Evolutionary conservation across 2,888 invertebrate species (phyloP).

Genomic region (Agrochola litura): DNA sequence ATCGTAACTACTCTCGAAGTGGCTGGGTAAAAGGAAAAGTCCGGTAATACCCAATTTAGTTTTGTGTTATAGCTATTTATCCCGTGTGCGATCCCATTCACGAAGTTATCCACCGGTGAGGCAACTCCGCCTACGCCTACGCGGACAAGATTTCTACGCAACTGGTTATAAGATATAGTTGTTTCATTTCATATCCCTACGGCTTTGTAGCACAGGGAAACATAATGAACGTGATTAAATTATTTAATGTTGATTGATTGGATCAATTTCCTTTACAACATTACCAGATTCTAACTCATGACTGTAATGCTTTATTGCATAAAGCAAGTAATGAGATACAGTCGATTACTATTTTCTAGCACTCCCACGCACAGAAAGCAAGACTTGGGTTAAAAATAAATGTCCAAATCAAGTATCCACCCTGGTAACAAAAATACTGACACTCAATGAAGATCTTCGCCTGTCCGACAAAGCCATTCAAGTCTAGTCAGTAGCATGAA

Average conservation of each 20-base stretch:
- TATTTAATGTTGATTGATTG: slow-evolving; percentile 40
- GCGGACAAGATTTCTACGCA: slow-evolving; percentile 79
- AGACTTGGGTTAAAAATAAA: slow-evolving; percentile 7
- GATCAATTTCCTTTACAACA: slow-evolving; percentile 10
- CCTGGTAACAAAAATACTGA: slow-evolving; percentile 2
- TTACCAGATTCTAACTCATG: slow-evolving; percentile 7
- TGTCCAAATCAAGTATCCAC: neutral
- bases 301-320: too few relatives aligned
- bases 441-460: slow-evolving; percentile 19
- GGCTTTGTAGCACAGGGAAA: slow-evolving; percentile 55
- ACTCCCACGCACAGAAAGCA: neutral
- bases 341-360: slow-evolving; percentile 1
- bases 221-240: slow-evolving; percentile 47
- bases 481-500: neutral
- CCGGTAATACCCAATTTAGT: slow-evolving; percentile 53
- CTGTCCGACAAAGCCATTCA: slow-evolving; percentile 27
- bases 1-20: slow-evolving; percentile 42
- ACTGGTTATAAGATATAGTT: slow-evolving; percentile 74
- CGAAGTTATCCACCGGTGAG: slow-evolving; percentile 71
- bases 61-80: slow-evolving; percentile 57
- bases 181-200: slow-evolving; percentile 64
- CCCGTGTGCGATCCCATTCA: slow-evolving; percentile 59
- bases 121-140: slow-evolving; percentile 75
- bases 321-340: slow-evolving; percentile 12
- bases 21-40: slow-evolving; percentile 46